Percentiles rank a stretch among this genome's conserved stretches.
Conservation (phyloP, 2,797 vertebrate genomes). For the Catharus ustulatus region DNA sequence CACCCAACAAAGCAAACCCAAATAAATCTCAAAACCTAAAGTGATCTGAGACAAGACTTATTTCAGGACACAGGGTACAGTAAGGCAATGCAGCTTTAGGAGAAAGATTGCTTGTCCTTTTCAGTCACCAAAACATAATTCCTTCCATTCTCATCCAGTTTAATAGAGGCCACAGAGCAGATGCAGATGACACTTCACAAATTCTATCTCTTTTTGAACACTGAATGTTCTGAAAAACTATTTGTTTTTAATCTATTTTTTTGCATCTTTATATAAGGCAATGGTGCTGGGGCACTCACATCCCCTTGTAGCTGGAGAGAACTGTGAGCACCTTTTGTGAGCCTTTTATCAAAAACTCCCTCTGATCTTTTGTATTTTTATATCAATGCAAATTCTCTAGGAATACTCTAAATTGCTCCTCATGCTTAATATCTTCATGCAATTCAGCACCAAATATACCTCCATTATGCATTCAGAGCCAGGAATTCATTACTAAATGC, state of each 20-base stretch:
- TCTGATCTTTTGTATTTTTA: background rate
- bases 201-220: background rate
- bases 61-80: constrained; percentile 8
- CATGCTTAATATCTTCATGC: background rate
- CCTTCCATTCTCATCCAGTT: constrained; percentile 28
- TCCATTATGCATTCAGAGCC: background rate
- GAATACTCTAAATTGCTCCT: background rate
- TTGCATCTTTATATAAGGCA: background rate
- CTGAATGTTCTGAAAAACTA: background rate
- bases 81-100: background rate
- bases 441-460: background rate
- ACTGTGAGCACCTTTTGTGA: background rate
- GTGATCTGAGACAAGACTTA: background rate
- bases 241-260: background rate
- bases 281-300: background rate
- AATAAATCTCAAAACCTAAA: background rate
- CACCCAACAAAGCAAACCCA: background rate
- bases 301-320: background rate
- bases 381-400: background rate
- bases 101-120: background rate
- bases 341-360: background rate
- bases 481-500: background rate
- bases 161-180: constrained; percentile 20
- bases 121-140: constrained; percentile 43
- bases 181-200: constrained; percentile 13